Evolutionary conservation across 2,797 vertebrate species (phyloP), one percentile per base, ranked within the genome.

Genomic region (Coregonus ussuriensis): DNA sequence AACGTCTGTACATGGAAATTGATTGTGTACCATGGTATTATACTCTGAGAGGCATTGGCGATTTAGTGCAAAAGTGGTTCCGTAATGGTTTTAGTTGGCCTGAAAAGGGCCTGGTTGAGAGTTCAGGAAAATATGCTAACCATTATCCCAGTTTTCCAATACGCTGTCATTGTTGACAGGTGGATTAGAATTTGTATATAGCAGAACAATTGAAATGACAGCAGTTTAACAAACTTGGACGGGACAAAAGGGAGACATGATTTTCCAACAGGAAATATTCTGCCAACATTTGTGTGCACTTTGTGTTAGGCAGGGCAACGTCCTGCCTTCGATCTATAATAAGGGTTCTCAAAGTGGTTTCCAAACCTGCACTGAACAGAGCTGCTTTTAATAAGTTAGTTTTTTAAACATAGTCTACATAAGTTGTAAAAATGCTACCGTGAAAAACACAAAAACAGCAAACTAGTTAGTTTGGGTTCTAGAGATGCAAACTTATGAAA

Each of bases 181-280:
- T 93, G 89, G 89, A 93, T 93, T 94, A 93, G 93, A 88, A 92
- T 94, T 93, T 90, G 91, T 92, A 89, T 88, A 74, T 77, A 79
- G 90, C 90, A 93, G 89, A 91, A 92, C 93, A 94, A 92, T 93
- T 93, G 91, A 94, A 91, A 91, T 89, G 92, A 93, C 93, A 91
- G 92, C 82, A 79, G 89, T 94, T 92, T 92, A 91, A 93, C 87
- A 93, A 91, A 93, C 89, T 92, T 94, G 89, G 92, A 94, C 81
- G 80, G 92, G 91, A 93, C 90, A 93, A 80, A 94, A 92, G 89
- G 21, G 89, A 92, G 88, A 92, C 84, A 69, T 75, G 66, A 88
- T 86, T 86, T 89, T 93, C 88, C 89, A 91, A 89, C 87, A 91
- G 89, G 90, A 93, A 91, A 90, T 86, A 81, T 83, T 87, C 89